These are phyloP conservation scores for Choristoneura rosaceana DNA, from an alignment of 2,888 invertebrate genomes.

Conservation along the genomic window DNA sequence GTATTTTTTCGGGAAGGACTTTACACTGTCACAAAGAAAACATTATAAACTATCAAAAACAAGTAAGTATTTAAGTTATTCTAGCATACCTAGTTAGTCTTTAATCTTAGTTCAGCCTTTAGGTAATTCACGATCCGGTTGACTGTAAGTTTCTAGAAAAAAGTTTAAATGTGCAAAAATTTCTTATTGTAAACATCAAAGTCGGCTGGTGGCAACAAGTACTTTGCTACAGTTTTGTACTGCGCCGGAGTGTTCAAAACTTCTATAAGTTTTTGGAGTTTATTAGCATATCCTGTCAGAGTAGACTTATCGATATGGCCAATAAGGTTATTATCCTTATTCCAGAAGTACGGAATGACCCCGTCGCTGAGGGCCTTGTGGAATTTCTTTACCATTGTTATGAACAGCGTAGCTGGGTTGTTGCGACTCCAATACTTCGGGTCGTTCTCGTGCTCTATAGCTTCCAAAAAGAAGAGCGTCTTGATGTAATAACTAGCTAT, in stretches of 20 bases:
- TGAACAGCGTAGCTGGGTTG: conserved; percentile 61
- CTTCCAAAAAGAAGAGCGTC: conserved; percentile 79
- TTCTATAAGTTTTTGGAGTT: conserved; percentile 55
- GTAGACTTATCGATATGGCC: conserved; percentile 49
- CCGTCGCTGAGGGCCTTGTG: conserved; percentile 56
- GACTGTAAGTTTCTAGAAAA: background rate
- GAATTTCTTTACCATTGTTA: conserved; percentile 73
- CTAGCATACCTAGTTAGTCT: too few species aligned
- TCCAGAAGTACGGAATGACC: conserved; percentile 80
- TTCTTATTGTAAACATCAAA: conserved; percentile 57
- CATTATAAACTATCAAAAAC: too few species aligned
- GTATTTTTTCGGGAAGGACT: too few species aligned
- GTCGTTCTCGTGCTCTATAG: conserved; percentile 52
- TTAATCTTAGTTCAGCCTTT: too few species aligned
- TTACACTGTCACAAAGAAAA: too few species aligned
- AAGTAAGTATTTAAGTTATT: too few species aligned
- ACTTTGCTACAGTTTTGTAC: conserved; percentile 64
- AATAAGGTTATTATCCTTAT: conserved; percentile 74
- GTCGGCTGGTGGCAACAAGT: conserved; percentile 58
- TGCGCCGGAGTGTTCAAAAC: conserved; percentile 54
- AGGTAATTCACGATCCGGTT: background rate
- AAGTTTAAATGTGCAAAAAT: conserved; percentile 51
- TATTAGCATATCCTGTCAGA: conserved; percentile 56
- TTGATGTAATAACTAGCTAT: conserved; percentile 86
- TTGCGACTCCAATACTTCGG: conserved; percentile 60